Base-by-base conservation (phyloP, 2,888 invertebrate genomes). In the Anarsia innoxiella region DNA sequence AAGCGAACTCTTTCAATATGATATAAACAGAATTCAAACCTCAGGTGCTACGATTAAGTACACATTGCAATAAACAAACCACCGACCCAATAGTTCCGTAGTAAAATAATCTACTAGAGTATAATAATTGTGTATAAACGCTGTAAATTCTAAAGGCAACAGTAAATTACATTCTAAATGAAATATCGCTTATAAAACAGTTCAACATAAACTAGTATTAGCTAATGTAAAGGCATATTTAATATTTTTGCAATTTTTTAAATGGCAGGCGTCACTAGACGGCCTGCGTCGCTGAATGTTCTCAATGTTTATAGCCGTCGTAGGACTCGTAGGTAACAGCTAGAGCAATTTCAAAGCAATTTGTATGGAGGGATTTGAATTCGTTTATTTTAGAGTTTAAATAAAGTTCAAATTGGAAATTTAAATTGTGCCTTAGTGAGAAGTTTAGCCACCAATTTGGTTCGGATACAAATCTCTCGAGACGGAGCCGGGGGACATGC, bases 351-450 rank as follows among this genome's bases (percentile, higher is more conserved):
- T 29, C 29, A 11, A 8, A 5, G 4, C 36, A 15, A 23, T 23
- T 30, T 30, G 12, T 10, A 15, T 2, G 16, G 26, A 37, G 65
- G 67, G 69, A 71, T 70, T 73, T 73, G 66, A 69, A 71, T 64
- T 72, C 56, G 54, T 73, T 79, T 79, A 64, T 72, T 68, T 79
- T 69, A 75, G 70, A n/a, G 66, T 46, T 70, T 65, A 67, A 73
- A 76, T 72, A 73, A 78, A 82, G 79, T 83, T 80, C 82, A 83
- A 83, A 80, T 59, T 63, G 68, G 63, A 80, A 75, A 76, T 69
- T 75, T 72, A 77, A 79, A 83, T 82, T 80, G 83, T 84, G 83
- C 83, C 83, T 84, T 84, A 83, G 82, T 74, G 77, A 68, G 59
- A 63, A 67, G 66, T 64, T 71, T 69, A 70, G 65, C 68, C 59